phyloP scores from a whole-genome alignment of 2,113 vertebrate species.

The Jaculus jaculus region DNA sequence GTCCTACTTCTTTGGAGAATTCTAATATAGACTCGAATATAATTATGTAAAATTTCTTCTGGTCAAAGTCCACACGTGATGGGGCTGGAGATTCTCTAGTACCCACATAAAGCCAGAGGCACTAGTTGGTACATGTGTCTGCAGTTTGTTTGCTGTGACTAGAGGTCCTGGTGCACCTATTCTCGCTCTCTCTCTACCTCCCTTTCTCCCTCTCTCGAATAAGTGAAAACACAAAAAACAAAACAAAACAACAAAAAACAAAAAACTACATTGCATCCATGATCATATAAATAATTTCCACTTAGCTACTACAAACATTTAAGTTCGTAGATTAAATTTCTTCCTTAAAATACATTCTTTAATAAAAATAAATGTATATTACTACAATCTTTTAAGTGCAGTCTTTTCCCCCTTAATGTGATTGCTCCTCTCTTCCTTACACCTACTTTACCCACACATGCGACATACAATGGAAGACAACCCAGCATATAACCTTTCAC shows the following conservation, averaged over 20 bases:
- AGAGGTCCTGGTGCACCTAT: too few species aligned
- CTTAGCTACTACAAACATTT: neutral
- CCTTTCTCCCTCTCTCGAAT: too few species aligned
- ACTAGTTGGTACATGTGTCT: too few species aligned
- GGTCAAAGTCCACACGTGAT: slow-evolving; percentile 22
- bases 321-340: neutral
- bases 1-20: neutral
- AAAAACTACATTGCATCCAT: neutral
- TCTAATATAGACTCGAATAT: neutral
- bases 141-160: too few species aligned
- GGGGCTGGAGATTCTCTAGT: too few species aligned
- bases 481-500: neutral
- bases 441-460: neutral
- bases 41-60: neutral
- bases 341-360: neutral
- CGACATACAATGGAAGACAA: neutral
- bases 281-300: neutral
- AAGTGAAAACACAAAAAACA: too few species aligned
- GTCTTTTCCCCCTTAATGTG: neutral
- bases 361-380: neutral
- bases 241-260: neutral
- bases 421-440: neutral
- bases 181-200: too few species aligned
- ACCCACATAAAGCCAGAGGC: too few species aligned
- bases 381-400: neutral